phyloP scores from a whole-genome alignment of 2,113 vertebrate genomes.

The Leucopsar rothschildi region DNA sequence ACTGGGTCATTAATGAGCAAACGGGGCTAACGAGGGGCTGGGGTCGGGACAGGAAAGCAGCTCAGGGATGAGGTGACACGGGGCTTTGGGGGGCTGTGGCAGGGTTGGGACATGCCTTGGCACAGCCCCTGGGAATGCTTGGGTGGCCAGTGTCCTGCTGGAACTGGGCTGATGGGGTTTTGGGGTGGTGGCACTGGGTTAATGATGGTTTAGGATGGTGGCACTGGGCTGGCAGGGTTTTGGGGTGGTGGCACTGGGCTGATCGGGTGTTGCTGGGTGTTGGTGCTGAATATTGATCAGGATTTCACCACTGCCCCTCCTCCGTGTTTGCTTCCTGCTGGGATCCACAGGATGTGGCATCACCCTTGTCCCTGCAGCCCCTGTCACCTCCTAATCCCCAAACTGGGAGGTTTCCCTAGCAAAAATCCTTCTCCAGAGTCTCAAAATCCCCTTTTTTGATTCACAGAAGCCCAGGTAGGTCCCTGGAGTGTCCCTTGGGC shows the following conservation, averaged over 20 bases:
- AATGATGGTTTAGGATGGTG: neutral
- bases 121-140: neutral
- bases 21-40: neutral
- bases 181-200: neutral
- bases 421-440: neutral
- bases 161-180: neutral
- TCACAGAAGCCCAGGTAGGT: neutral
- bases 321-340: fast-evolving
- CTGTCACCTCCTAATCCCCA: neutral
- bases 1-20: neutral
- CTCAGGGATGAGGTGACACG: neutral
- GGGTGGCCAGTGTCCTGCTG: neutral
- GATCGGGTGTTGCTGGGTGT: neutral
- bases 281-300: neutral
- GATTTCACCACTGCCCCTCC: fast-evolving
- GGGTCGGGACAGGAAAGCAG: neutral
- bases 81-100: neutral
- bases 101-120: neutral
- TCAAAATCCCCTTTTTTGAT: fast-evolving
- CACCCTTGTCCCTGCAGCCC: neutral
- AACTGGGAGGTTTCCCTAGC: fast-evolving
- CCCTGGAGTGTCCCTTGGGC: neutral
- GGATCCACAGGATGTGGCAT: fast-evolving
- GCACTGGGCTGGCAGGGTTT: neutral
- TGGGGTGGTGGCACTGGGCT: neutral